These are phyloP conservation scores for Saccostrea glomerata DNA, from an alignment of 1,140 invertebrate genomes.

Conservation along the genomic window DNA sequence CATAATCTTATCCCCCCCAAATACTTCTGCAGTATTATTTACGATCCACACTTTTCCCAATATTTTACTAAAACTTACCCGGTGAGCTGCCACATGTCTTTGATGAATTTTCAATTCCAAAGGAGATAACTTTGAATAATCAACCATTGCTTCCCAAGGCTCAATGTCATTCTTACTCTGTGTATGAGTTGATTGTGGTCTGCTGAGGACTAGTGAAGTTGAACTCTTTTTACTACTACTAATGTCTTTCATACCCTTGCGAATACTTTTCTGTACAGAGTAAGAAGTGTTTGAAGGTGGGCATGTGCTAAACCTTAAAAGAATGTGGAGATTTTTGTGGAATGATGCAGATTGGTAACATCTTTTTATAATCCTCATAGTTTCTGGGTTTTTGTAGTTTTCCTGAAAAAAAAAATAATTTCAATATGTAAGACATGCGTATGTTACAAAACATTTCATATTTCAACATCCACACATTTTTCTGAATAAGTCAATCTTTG, in stretches of 20 bases:
- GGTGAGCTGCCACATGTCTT: conserved; percentile 43
- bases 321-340: not conserved
- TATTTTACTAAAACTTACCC: conserved; percentile 26
- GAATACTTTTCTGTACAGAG: conserved; percentile 6
- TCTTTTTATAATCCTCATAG: conserved; percentile 8
- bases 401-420: not conserved
- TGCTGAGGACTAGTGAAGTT: not conserved
- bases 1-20: no score
- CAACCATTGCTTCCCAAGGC: conserved; percentile 49
- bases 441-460: no score
- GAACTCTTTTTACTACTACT: not conserved
- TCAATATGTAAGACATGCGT: not conserved
- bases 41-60: not conserved
- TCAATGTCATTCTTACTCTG: conserved; percentile 14
- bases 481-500: no score
- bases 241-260: not conserved
- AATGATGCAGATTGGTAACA: not conserved
- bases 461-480: no score
- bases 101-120: conserved; percentile 50
- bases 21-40: no score
- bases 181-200: not conserved
- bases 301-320: no score
- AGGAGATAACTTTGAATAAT: conserved; percentile 51
- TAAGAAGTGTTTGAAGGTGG: not conserved
- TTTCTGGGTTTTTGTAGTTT: not conserved